A percentile compares a stretch with the other conserved stretches of the same genome.
Evolutionary conservation across 2,888 invertebrate genomes (phyloP).

Genomic region (Halocaridina rubra): DNA sequence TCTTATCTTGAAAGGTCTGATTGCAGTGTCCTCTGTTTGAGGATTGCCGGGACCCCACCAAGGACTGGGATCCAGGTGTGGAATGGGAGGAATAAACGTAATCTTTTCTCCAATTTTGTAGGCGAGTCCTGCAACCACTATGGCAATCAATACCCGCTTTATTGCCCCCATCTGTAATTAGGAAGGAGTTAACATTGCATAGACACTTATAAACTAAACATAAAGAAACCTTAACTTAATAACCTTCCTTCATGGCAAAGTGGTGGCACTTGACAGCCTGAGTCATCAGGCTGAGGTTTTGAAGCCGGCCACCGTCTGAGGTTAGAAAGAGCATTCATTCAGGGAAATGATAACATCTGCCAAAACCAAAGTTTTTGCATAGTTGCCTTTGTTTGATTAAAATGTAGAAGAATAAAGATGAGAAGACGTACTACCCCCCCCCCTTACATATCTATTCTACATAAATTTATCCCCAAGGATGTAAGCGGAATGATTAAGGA

Average conservation of each 20-base stretch:
- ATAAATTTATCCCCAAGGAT: no score
- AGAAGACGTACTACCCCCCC: not conserved
- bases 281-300: no score
- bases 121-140: not conserved
- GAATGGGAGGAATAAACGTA: not conserved
- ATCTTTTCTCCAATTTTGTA: not conserved
- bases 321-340: no score
- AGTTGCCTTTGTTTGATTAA: not conserved
- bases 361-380: no score
- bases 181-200: not conserved
- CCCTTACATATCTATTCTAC: no score
- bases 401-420: not conserved
- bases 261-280: no score
- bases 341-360: no score
- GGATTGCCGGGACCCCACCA: slow-evolving; percentile 32
- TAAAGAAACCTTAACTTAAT: not conserved
- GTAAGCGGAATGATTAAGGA: no score
- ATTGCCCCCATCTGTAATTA: not conserved
- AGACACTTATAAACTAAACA: not conserved
- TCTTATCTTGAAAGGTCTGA: slow-evolving; percentile 26
- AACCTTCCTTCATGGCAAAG: no score
- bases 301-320: no score
- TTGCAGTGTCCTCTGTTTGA: slow-evolving; percentile 3
- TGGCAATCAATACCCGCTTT: not conserved
- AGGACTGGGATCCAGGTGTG: slow-evolving; percentile 12